Percentiles rank a stretch among this genome's conserved stretches.
Evolutionary conservation across 2,113 vertebrate genomes (phyloP).

Genomic region (Scopus umbretta): DNA sequence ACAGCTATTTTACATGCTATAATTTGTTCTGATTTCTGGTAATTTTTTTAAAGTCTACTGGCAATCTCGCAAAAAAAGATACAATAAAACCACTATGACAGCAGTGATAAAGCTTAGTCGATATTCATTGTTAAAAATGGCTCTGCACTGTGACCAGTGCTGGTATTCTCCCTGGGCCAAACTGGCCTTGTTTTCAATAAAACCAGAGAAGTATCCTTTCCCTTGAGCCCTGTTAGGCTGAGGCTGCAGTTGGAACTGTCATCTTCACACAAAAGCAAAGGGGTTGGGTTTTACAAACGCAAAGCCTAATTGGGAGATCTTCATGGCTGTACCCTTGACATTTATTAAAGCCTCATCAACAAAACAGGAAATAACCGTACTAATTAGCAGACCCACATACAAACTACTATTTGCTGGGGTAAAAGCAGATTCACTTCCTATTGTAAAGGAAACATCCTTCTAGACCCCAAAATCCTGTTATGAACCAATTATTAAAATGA

Average conservation of each 20-base stretch:
- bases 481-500: neutral
- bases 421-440: conserved; percentile 29
- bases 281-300: conserved; percentile 68
- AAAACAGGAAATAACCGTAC: conserved; percentile 72
- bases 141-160: conserved; percentile 62
- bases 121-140: conserved; percentile 62
- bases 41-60: neutral
- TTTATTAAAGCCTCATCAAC: conserved; percentile 79
- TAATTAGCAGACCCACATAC: conserved; percentile 71
- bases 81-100: neutral
- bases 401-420: conserved; percentile 39
- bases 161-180: conserved; percentile 66
- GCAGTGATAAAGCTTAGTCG: conserved; percentile 37
- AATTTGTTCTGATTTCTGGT: neutral
- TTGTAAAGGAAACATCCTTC: neutral
- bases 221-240: conserved; percentile 79
- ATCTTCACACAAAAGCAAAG: conserved; percentile 71
- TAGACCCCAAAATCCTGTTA: neutral
- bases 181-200: conserved; percentile 67
- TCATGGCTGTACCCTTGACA: conserved; percentile 73
- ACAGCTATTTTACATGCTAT: neutral
- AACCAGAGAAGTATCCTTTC: conserved; percentile 67
- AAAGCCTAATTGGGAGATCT: conserved; percentile 79
- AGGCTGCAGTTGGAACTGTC: conserved; percentile 75
- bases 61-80: neutral